These are phyloP conservation scores for Diploptera punctata DNA, from an alignment of 2,888 invertebrate species.

Conservation along the genomic window DNA sequence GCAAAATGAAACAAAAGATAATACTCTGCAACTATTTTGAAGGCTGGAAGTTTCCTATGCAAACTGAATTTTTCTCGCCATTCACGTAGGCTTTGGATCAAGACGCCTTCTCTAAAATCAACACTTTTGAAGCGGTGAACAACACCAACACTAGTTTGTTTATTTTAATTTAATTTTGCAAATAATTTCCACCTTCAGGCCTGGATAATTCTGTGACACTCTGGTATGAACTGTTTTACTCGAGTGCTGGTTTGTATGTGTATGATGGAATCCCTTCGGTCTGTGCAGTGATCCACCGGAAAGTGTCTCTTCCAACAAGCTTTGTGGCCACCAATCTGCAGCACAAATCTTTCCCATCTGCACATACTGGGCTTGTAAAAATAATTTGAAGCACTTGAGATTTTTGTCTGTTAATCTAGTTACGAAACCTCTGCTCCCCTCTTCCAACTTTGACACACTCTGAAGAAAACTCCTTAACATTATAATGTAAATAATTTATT, in stretches of 20 bases:
- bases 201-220: slow-evolving; percentile 16
- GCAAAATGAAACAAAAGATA: background rate
- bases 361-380: background rate
- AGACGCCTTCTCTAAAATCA: slow-evolving; percentile 12
- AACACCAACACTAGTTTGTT: slow-evolving; percentile 20
- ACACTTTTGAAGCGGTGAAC: slow-evolving; percentile 14
- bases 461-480: background rate
- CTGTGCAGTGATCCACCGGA: slow-evolving; percentile 27
- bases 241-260: background rate
- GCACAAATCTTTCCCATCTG: slow-evolving; percentile 28
- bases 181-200: slow-evolving; percentile 15
- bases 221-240: background rate
- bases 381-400: background rate
- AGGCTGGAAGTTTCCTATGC: slow-evolving; percentile 20
- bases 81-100: slow-evolving; percentile 21
- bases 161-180: background rate
- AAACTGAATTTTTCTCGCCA: slow-evolving; percentile 20
- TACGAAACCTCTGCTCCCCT: background rate
- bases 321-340: slow-evolving; percentile 11
- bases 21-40: slow-evolving; percentile 16
- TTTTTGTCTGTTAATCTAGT: background rate
- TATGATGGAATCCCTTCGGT: background rate
- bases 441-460: background rate
- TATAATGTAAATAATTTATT: background rate
- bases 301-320: slow-evolving; percentile 29